Base-by-base conservation (phyloP, 2,113 vertebrate genomes). In the Rhinolophus ferrumequinum region DNA sequence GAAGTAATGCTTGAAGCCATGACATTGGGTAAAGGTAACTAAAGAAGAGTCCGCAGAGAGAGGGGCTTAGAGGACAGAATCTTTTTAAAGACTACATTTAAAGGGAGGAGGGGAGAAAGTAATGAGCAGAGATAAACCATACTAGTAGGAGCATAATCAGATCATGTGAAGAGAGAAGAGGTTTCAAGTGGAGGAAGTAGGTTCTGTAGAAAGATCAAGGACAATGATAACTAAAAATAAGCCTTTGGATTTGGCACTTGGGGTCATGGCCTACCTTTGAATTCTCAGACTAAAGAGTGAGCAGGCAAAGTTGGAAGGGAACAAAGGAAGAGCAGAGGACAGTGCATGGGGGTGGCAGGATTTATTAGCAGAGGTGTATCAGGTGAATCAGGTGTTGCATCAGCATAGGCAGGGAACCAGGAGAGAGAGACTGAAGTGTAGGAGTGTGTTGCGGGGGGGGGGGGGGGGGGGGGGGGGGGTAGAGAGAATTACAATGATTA, bases 121-220 rank as follows among this genome's bases (percentile, higher is more conserved):
- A 38, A 93, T 44, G 33, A 88, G 41, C 54, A 87, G 70, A 93
- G 69, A 90, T 80, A 67, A 90, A 80, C 69, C 80, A 89, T 75
- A 88, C 26, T 47, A 69, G 41, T 28, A 16, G 4, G 28, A 72
- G 28, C 67, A 35, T 91, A 91, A 86, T 88, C 56, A 82, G 79
- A 93, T 96, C 77, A 79, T 88, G n/a, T 93, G 81, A 93, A 15
- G 8, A 47, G n/a, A 44, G n/a, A 41, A 50, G 30, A 50, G 30
- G 69, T 96, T 96, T 85, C 62, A 77, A 90, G 90, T n/a, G 67
- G 81, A 80, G 85, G 81, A 96, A 96, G 81, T 75, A 38, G 93
- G 75, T 94, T 90, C 56, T 94, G 26, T n/a, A 50, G 85, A 95
- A 97, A 96, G 93, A 93, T 95, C 93, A 94, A 97, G 96, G 85